A percentile compares a stretch with the other conserved stretches of the same genome.
Conservation (phyloP, 2,797 vertebrate genomes). For the Pipistrellus kuhlii region DNA sequence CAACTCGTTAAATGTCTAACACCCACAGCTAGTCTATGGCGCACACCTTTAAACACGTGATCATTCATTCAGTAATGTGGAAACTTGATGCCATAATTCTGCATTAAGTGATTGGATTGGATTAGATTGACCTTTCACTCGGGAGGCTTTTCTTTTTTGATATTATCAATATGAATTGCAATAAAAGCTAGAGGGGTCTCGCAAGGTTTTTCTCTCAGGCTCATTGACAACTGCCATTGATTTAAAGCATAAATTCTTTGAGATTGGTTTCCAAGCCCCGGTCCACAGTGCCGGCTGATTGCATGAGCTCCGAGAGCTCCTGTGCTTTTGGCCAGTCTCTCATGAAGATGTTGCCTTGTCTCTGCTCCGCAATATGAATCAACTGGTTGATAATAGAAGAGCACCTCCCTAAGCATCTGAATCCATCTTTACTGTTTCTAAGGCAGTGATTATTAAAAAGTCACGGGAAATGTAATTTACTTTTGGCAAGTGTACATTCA, state of each 20-base stretch:
- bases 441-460: slow-evolving; percentile 71
- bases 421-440: slow-evolving; percentile 68
- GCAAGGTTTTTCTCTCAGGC: not conserved
- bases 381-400: slow-evolving; percentile 48
- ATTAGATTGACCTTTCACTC: slow-evolving; percentile 57
- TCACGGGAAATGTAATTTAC: slow-evolving; percentile 74
- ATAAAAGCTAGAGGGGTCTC: slow-evolving; percentile 42
- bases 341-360: slow-evolving; percentile 9
- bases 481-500: slow-evolving; percentile 60
- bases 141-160: slow-evolving; percentile 50
- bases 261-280: slow-evolving; percentile 42
- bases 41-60: slow-evolving; percentile 66
- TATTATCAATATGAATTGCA: slow-evolving; percentile 58
- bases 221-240: slow-evolving; percentile 28
- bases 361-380: slow-evolving; percentile 45
- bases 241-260: slow-evolving; percentile 69
- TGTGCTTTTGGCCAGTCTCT: slow-evolving; percentile 44
- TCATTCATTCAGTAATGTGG: slow-evolving; percentile 62
- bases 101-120: slow-evolving; percentile 52
- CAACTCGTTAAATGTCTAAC: slow-evolving; percentile 76
- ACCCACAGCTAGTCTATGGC: slow-evolving; percentile 41
- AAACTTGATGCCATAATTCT: slow-evolving; percentile 68
- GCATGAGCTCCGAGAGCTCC: slow-evolving; percentile 37
- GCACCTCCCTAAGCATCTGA: slow-evolving; percentile 50
- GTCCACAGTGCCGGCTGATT: slow-evolving; percentile 58